Percentiles rank a stretch among this genome's conserved stretches.
Evolutionary conservation across 2,113 vertebrate genomes (phyloP).

Genomic region (Leucoraja erinaceus): DNA sequence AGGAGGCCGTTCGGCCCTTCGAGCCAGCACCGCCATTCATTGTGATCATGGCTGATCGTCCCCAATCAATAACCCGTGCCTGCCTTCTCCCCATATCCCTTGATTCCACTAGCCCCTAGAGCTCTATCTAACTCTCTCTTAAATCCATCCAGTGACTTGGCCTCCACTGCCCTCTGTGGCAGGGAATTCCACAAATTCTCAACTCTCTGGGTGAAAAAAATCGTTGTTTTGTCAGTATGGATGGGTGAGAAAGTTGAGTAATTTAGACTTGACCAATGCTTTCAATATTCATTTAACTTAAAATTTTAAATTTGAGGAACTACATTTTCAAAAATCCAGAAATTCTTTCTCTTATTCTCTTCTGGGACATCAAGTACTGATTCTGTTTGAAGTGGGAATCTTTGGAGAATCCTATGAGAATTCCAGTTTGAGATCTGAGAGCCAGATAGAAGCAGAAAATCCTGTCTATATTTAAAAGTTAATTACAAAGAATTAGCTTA

Average conservation of each 20-base stretch:
- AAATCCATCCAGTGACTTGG: no score
- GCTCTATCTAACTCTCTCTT: no score
- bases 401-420: neutral
- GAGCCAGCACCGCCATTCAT: no score
- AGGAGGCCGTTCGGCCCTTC: no score
- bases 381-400: neutral
- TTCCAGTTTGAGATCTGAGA: neutral
- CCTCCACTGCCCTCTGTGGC: no score
- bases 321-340: neutral
- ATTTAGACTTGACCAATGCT: neutral
- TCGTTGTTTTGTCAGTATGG: neutral
- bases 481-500: constrained; percentile 14
- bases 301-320: neutral
- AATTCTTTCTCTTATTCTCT: neutral
- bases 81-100: no score
- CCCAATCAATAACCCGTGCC: no score
- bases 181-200: no score
- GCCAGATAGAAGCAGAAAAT: neutral
- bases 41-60: no score
- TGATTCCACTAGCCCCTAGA: no score
- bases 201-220: no score
- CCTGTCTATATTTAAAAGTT: constrained; percentile 22
- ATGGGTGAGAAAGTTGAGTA: neutral
- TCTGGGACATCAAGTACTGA: neutral
- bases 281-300: neutral